Evolutionary conservation across 2,797 vertebrate genomes (phyloP), one percentile per base, ranked within the genome.

Genomic region (Corythornis leucogaster): DNA sequence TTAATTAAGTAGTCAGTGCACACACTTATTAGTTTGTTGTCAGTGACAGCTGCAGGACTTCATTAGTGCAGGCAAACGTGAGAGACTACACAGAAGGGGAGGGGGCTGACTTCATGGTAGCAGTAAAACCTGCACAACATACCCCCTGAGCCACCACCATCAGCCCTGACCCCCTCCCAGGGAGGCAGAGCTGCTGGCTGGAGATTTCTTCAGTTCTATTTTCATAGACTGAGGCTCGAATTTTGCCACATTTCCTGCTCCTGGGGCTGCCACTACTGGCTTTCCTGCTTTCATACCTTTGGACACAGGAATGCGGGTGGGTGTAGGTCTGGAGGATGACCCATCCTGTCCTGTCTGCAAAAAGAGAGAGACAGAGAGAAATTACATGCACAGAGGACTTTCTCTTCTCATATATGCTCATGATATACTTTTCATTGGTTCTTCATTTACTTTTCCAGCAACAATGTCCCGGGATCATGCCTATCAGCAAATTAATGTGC

Each of bases 151-250:
- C 91, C 87, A 97, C 75, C 2, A 57, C 95, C 96, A 97, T 99
- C 98, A 99, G 98, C 98, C 98, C 98, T 98, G 98, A 87, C 98
- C 98, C 94, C 98, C 98, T 84, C 97, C 98, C 94, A 98, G 98
- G 95, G 98, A 97, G 95, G 95, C 82, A 68, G 98, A 97, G 98
- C 98, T 96, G 97, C 97, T 98, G 95, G 98, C 96, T 51, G 97
- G 96, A 83, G 98, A 98, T 96, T 98, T 99, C 98, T 98, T 99
- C 98, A 99, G 98, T 98, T 99, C 98, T 97, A 99, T 99, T 98
- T 98, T 99, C 99, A 99, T 98, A 78, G 98, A 98, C 95, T 99
- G 99, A 91, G 99, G 97, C 98, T 99, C 99, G 96, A 98, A 97
- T 98, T 98, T 98, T 87, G 98, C 97, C 97, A 98, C 97, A 92